These are phyloP conservation scores for Diachrysia chrysitis DNA, from an alignment of 2,888 invertebrate species.

Conservation along the genomic window DNA sequence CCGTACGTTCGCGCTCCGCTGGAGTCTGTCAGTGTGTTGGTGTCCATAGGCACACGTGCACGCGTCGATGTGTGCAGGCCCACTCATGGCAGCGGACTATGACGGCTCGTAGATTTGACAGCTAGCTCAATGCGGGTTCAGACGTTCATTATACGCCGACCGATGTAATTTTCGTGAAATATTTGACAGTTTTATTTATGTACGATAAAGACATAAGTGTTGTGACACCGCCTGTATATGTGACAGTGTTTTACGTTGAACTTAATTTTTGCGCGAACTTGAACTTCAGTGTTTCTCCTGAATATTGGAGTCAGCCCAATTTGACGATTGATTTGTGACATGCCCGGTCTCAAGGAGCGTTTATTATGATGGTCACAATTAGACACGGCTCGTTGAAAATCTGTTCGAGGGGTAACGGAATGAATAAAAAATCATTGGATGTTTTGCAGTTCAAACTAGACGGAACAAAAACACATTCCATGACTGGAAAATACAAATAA, in stretches of 20 bases:
- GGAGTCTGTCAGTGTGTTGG: constrained; percentile 87
- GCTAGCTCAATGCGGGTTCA: constrained; percentile 90
- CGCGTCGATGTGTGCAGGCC: constrained; percentile 82
- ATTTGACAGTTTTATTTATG: constrained; percentile 80
- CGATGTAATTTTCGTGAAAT: constrained; percentile 86
- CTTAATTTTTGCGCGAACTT: constrained; percentile 82
- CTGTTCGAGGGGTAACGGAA: constrained; percentile 79
- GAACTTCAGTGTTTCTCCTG: constrained; percentile 69
- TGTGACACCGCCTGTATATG: constrained; percentile 63
- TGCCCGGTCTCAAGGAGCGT: constrained; percentile 76
- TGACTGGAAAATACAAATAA: constrained; percentile 72
- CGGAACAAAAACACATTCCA: constrained; percentile 71
- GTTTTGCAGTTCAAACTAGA: constrained; percentile 75
- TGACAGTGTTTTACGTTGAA: constrained; percentile 62
- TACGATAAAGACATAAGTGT: constrained; percentile 73
- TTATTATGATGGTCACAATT: constrained; percentile 86
- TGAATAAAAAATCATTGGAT: constrained; percentile 80
- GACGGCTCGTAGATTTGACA: constrained; percentile 90
- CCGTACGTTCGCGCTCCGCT: constrained; percentile 83
- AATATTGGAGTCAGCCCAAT: constrained; percentile 67
- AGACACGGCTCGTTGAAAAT: constrained; percentile 81
- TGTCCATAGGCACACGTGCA: constrained; percentile 81
- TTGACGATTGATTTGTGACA: constrained; percentile 83
- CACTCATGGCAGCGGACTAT: constrained; percentile 89
- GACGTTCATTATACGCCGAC: constrained; percentile 88